Conservation (phyloP, 2,113 vertebrate genomes). For the Sisor rabdophorus region DNA sequence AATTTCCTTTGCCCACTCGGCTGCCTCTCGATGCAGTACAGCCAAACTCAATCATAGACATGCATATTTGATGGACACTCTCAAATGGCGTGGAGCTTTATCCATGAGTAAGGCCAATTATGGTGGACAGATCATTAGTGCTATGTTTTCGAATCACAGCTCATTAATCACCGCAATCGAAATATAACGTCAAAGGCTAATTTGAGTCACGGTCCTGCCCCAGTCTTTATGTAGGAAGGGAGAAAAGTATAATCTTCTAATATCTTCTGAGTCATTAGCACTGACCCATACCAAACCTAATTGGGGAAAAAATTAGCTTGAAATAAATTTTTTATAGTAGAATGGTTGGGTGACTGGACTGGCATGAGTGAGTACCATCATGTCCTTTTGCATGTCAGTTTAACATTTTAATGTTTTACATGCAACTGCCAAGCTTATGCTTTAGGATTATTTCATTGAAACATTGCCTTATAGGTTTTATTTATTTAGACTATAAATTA, state of each 20-base stretch:
- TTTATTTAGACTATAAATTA: neutral
- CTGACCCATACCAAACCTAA: constrained; percentile 23
- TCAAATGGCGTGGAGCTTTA: constrained; percentile 25
- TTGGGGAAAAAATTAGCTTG: constrained; percentile 1
- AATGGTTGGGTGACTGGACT: neutral
- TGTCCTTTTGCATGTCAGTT: neutral
- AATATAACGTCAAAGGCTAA: constrained; percentile 39
- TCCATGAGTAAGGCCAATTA: constrained; percentile 41
- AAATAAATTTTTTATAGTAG: constrained; percentile 31
- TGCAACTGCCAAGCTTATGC: neutral
- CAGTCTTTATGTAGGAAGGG: constrained; percentile 11
- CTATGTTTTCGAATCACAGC: constrained; percentile 31
- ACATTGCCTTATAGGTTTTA: neutral
- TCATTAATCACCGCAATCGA: constrained; percentile 37
- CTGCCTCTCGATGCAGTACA: constrained; percentile 30
- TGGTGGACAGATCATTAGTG: constrained; percentile 42
- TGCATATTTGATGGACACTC: constrained; percentile 45
- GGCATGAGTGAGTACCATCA: neutral
- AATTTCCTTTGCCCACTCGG: constrained; percentile 36
- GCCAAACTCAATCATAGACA: constrained; percentile 41
- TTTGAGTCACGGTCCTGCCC: constrained; percentile 23
- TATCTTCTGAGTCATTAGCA: constrained; percentile 30
- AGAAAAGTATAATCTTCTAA: constrained; percentile 30
- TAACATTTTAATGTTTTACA: neutral
- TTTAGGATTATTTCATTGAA: neutral